Conservation (phyloP, 2,113 vertebrate genomes). For the Xenus cinereus region DNA sequence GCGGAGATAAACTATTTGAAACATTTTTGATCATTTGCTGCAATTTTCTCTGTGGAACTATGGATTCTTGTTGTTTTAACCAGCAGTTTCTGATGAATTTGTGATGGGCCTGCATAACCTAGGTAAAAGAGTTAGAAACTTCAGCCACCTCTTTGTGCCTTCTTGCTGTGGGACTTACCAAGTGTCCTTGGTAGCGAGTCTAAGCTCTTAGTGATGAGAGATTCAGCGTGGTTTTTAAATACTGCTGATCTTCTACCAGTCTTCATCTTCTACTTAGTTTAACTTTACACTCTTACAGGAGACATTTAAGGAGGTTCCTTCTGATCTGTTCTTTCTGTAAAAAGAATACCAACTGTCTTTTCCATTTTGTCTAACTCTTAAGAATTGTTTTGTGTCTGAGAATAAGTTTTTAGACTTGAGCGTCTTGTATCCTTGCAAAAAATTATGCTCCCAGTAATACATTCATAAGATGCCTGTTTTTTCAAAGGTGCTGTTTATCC, state of each 20-base stretch:
- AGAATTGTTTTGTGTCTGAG: not conserved
- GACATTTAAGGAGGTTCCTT: not conserved
- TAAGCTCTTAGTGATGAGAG: not conserved
- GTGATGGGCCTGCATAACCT: not conserved
- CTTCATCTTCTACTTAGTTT: not conserved
- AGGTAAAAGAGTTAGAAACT: not conserved
- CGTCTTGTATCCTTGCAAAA: not conserved
- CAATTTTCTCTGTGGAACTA: not conserved
- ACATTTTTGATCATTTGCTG: not conserved
- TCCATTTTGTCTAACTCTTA: not conserved
- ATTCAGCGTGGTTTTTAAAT: not conserved
- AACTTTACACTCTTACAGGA: not conserved
- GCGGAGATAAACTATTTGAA: not conserved
- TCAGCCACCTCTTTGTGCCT: not conserved
- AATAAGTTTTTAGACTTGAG: not conserved
- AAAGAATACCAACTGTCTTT: not conserved
- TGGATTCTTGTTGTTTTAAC: not conserved
- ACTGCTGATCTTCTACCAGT: not conserved
- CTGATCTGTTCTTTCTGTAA: not conserved
- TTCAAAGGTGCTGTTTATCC: not conserved
- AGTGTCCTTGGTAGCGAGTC: not conserved
- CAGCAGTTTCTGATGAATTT: not conserved
- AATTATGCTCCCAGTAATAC: not conserved
- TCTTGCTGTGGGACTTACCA: too few relatives aligned
- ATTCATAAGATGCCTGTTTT: not conserved